Evolutionary conservation across 2,797 vertebrate genomes (phyloP), one percentile per base, ranked within the genome.

Genomic region (Microchirus variegatus): DNA sequence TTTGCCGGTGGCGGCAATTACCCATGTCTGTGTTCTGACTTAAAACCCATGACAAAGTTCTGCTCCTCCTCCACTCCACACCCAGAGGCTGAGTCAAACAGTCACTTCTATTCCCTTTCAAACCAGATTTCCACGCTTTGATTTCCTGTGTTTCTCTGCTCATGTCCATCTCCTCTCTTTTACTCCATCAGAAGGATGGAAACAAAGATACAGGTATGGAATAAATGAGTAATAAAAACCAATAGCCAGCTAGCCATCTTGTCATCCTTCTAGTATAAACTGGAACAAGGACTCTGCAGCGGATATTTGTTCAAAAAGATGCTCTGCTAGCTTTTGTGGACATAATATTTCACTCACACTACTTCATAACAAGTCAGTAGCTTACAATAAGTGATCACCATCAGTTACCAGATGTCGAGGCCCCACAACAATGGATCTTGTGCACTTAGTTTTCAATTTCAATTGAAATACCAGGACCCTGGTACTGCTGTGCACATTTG

Each of bases 1-100:
- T 75, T 72, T 56, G 81, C 87, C 76, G 11, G 31, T 59, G 73
- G 85, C 81, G 78, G 64, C 84, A 86, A 87, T 90, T 89, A 89
- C 59, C 58, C 67, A 70, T 5, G 55, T 84, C 87, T 85, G 59
- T 84, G 80, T 84, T 86, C 78, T 61, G 65, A 75, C 73, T 82
- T 14, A 76, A 86, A 84, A 80, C 60, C 70, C 77, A 63, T 79
- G 78, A 77, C 80, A 54, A 26, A 54, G 78, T 77, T 81, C 59
- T 70, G 45, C 52, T 78, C 61, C 71, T 47, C 75, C 64, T 60
- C 80, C 76, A 63, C 59, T 67, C 49, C 61, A 61, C 64, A 72
- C 66, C 86, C 67, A 50, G 68, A 81, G 86, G 84, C 82, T 66
- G 53, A 59, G 77, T 79, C 71, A 82, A 85, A 82, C 73, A 65